These are phyloP conservation scores for Acyrthosiphon pisum DNA, from an alignment of 1,140 invertebrate genomes.

Conservation along the genomic window DNA sequence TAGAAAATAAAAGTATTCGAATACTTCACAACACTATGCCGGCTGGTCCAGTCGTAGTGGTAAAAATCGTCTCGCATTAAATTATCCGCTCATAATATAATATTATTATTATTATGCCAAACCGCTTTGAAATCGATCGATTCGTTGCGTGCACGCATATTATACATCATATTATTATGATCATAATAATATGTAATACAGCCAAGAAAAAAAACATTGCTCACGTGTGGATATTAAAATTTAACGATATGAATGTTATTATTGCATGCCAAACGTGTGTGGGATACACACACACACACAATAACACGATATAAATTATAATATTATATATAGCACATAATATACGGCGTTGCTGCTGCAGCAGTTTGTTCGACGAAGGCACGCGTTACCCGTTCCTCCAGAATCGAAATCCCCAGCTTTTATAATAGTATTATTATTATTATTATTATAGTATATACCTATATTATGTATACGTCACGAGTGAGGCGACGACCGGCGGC, in stretches of 20 bases:
- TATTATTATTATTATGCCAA: not conserved
- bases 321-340: not conserved
- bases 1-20: not conserved
- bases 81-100: not conserved
- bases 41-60: too few species aligned
- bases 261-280: not conserved
- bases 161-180: not conserved
- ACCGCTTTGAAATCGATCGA: not conserved
- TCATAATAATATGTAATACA: not conserved
- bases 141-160: not conserved
- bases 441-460: not conserved
- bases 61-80: not conserved
- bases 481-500: not conserved
- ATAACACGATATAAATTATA: not conserved
- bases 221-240: slow-evolving; percentile 5
- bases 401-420: slow-evolving; percentile 9
- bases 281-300: not conserved
- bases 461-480: not conserved
- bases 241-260: not conserved
- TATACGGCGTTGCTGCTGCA: not conserved
- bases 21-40: not conserved
- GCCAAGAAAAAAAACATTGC: not conserved
- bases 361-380: not conserved
- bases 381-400: not conserved
- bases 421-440: not conserved